phyloP scores from a whole-genome alignment of 2,888 invertebrate species.

The Chrysotoxum bicinctum region DNA sequence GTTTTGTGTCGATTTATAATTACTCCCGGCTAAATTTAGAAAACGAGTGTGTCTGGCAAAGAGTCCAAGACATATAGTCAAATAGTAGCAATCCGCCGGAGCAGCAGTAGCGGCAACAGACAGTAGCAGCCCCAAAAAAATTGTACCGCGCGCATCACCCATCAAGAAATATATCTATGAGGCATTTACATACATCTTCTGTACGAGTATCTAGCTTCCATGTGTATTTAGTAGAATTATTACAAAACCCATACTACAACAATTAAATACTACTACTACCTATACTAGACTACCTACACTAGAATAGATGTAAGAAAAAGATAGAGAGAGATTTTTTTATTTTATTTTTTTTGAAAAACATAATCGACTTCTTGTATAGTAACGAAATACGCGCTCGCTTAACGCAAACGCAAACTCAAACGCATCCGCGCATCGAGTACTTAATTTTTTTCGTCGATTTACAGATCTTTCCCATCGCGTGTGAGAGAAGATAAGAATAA shows the following conservation, averaged over 20 bases:
- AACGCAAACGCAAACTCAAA: conserved; percentile 56
- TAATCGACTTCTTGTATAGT: conserved; percentile 59
- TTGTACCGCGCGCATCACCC: conserved; percentile 62
- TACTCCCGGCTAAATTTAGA: conserved; percentile 82
- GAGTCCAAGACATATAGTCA: conserved; percentile 71
- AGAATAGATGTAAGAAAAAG: conserved; percentile 51
- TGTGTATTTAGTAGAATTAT: conserved; percentile 64
- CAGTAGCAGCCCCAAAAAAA: conserved; percentile 69
- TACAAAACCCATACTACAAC: conserved; percentile 67
- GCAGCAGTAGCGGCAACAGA: conserved; percentile 73
- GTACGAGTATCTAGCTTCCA: conserved; percentile 44
- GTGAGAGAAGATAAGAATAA: conserved; percentile 62
- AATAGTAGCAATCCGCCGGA: conserved; percentile 71
- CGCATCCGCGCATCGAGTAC: conserved; percentile 69
- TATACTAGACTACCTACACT: conserved; percentile 36
- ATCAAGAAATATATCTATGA: conserved; percentile 64
- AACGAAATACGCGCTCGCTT: conserved; percentile 71
- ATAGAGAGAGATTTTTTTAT: conserved; percentile 41
- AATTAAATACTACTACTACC: conserved; percentile 16
- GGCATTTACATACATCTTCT: conserved; percentile 35
- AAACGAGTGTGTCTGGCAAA: conserved; percentile 81
- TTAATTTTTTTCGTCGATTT: conserved; percentile 52
- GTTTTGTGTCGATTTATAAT: conserved; percentile 78
- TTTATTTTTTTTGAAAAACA: conserved; percentile 47
- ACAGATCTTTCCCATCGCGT: conserved; percentile 60